Evolutionary conservation across 2,797 vertebrate species (phyloP).

Genomic region (Etheostoma perlongum): DNA sequence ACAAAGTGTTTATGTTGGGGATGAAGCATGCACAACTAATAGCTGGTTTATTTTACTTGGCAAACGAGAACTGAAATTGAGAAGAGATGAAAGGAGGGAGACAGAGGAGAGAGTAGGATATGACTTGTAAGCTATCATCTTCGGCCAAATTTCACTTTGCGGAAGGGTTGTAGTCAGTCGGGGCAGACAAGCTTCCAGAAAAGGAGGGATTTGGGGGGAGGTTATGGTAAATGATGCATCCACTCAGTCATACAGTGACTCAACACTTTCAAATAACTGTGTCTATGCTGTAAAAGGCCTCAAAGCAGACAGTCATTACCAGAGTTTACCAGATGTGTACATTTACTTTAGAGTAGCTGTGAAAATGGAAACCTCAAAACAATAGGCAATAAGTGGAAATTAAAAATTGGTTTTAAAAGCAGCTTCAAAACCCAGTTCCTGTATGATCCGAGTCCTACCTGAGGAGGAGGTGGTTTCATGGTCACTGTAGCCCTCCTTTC

Average conservation of each 20-base stretch:
- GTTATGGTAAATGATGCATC: conserved; percentile 61
- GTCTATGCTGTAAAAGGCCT: background rate
- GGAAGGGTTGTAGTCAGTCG: conserved; percentile 18
- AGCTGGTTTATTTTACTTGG: conserved; percentile 74
- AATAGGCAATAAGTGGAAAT: background rate
- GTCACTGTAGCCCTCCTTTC: conserved; percentile 94
- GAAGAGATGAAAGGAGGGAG: conserved; percentile 38
- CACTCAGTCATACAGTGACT: conserved; percentile 53
- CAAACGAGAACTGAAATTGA: conserved; percentile 49
- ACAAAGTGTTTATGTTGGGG: conserved; percentile 65
- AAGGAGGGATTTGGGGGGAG: conserved; percentile 7
- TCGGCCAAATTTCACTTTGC: conserved; percentile 62
- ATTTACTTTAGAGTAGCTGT: background rate
- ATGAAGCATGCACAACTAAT: conserved; percentile 60
- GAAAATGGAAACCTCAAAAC: background rate
- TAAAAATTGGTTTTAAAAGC: background rate
- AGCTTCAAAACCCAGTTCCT: background rate
- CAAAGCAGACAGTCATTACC: background rate
- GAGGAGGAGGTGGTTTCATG: conserved; percentile 91
- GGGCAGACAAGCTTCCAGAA: conserved; percentile 10
- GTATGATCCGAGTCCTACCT: conserved; percentile 58
- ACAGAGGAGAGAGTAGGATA: conserved; percentile 45
- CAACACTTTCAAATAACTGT: conserved; percentile 27
- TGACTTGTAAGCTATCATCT: conserved; percentile 62
- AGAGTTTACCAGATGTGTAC: conserved; percentile 1